A percentile compares a stretch with the other conserved stretches of the same genome.
phyloP scores from a whole-genome alignment of 2,797 vertebrate species.

The Menidia menidia region DNA sequence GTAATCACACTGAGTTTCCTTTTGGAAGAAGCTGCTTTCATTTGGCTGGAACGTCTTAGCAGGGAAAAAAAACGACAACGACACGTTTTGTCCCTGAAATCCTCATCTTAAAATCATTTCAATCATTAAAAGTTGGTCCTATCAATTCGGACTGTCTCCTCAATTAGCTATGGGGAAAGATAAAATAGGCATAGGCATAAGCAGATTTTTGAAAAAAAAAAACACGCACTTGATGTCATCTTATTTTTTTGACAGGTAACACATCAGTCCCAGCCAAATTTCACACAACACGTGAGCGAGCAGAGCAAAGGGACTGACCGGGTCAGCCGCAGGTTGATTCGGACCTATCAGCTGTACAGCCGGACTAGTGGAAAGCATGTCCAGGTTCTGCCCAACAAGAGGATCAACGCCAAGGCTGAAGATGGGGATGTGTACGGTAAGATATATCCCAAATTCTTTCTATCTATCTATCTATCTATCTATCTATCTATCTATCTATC shows the following conservation, averaged over 20 bases:
- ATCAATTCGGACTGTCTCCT: too few species aligned
- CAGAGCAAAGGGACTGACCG: conserved; percentile 99
- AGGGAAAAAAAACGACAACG: background rate
- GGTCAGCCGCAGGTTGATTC: conserved; percentile 96
- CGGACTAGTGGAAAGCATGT: conserved; percentile 98
- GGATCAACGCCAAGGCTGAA: conserved; percentile 99
- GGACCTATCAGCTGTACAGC: conserved; percentile 99
- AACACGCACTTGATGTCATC: conserved; percentile 74
- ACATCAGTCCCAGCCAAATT: conserved; percentile 99
- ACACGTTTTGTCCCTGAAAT: too few species aligned
- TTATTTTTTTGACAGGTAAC: conserved; percentile 99
- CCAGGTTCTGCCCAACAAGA: conserved; percentile 97
- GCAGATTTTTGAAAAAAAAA: background rate
- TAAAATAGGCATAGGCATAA: background rate
- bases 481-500: too few species aligned
- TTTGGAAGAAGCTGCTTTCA: conserved; percentile 49
- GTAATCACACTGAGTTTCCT: conserved; percentile 56
- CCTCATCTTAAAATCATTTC: background rate
- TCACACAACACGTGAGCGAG: conserved; percentile 99
- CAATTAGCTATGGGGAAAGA: background rate
- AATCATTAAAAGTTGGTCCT: background rate
- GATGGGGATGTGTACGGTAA: conserved; percentile 96
- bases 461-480: too few species aligned
- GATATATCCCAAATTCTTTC: conserved; percentile 11
- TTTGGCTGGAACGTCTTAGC: conserved; percentile 50